Evolutionary conservation across 2,888 invertebrate species (phyloP).

Genomic region (Deroplatys truncata): DNA sequence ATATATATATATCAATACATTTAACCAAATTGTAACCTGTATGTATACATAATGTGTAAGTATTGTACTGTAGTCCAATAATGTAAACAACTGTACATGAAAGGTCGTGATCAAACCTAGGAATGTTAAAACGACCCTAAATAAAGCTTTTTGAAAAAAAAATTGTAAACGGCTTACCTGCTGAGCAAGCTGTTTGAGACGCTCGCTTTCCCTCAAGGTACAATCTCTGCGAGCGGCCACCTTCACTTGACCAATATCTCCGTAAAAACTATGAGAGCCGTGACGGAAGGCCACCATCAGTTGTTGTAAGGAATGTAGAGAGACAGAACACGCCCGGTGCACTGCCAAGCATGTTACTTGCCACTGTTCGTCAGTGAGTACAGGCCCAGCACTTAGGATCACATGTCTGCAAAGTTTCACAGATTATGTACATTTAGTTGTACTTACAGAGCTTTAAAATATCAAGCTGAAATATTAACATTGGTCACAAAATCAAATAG

Average conservation of each 20-base stretch:
- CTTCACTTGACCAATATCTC: conserved; percentile 87
- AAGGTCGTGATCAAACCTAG: too few species aligned
- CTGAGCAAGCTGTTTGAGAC: conserved; percentile 82
- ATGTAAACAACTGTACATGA: too few species aligned
- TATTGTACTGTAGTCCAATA: too few species aligned
- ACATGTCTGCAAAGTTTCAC: conserved; percentile 56
- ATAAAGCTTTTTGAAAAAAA: too few species aligned
- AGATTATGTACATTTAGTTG: not conserved
- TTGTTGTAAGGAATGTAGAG: conserved; percentile 81
- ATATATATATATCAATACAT: too few species aligned
- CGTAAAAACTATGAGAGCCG: conserved; percentile 91
- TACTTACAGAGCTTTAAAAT: not conserved
- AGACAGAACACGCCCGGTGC: conserved; percentile 79
- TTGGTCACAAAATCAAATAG: not conserved
- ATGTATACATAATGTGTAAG: too few species aligned
- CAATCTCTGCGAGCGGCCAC: conserved; percentile 89
- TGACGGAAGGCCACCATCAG: conserved; percentile 86
- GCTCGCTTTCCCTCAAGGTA: conserved; percentile 75
- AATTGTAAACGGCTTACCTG: conserved; percentile 60
- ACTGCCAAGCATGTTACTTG: conserved; percentile 77
- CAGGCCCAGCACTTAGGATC: conserved; percentile 69
- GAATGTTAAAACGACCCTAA: too few species aligned
- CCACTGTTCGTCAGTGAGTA: conserved; percentile 82
- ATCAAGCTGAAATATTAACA: not conserved
- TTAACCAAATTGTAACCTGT: too few species aligned